Conservation (phyloP, 1,140 invertebrate species). For the Calliopsis andreniformis region DNA sequence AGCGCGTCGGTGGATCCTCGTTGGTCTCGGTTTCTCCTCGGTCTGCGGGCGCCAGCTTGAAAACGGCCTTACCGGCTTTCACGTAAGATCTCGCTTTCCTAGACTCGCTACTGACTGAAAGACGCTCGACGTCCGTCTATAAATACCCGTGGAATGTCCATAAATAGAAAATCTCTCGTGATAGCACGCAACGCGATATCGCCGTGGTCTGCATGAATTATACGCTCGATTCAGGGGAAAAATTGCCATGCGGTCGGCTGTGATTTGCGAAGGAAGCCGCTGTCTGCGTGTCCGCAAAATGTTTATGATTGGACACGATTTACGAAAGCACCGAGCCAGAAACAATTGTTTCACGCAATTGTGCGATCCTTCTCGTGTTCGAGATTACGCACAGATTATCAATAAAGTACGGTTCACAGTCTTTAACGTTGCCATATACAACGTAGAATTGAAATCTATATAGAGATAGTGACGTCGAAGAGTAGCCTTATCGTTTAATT, state of each 20-base stretch:
- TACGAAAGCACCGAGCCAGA: background rate
- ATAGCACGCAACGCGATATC: slow-evolving; percentile 23
- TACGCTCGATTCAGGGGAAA: slow-evolving; percentile 5
- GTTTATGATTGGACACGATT: background rate
- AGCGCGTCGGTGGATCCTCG: slow-evolving; percentile 47
- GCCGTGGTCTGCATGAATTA: background rate
- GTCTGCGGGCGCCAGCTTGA: slow-evolving; percentile 22
- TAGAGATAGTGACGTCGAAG: too few relatives aligned
- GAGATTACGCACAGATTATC: too few relatives aligned
- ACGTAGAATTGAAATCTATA: too few relatives aligned
- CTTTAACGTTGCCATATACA: too few relatives aligned
- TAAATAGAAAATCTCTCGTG: slow-evolving; percentile 76
- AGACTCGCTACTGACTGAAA: slow-evolving; percentile 55
- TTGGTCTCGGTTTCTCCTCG: slow-evolving; percentile 55
- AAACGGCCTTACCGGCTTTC: slow-evolving; percentile 66
- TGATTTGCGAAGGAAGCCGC: slow-evolving; percentile 19
- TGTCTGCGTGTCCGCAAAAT: background rate
- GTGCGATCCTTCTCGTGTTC: background rate
- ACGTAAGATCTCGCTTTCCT: slow-evolving; percentile 68
- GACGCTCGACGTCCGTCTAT: slow-evolving; percentile 66
- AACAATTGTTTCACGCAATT: background rate
- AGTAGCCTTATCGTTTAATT: too few relatives aligned
- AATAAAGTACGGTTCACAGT: too few relatives aligned
- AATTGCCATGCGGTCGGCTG: slow-evolving; percentile 25
- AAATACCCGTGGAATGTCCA: slow-evolving; percentile 72